Evolutionary conservation across 2,113 vertebrate species (phyloP).

Genomic region (Rhineura floridana): DNA sequence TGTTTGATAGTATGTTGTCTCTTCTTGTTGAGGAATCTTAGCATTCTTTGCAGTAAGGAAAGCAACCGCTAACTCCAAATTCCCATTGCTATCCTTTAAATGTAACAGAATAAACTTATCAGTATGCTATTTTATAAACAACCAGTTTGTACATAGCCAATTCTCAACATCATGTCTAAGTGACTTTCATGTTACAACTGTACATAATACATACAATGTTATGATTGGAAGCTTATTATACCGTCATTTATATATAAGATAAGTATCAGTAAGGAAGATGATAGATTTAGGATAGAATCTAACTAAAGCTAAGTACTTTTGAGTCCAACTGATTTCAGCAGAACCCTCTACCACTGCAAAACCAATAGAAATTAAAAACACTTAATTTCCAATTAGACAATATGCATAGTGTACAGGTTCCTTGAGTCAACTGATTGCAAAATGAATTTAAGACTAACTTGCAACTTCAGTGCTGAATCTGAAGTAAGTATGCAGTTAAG

Average conservation of each 20-base stretch:
- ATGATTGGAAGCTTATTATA: neutral
- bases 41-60: slow-evolving; percentile 95
- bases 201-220: neutral
- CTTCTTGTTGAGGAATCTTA: slow-evolving; percentile 92
- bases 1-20: slow-evolving; percentile 92
- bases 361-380: neutral
- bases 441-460: neutral
- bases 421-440: neutral
- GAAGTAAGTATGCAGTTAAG: neutral
- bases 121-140: slow-evolving; percentile 6
- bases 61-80: slow-evolving; percentile 92
- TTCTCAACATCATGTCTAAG: neutral
- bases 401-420: neutral
- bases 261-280: neutral
- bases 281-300: neutral
- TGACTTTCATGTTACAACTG: neutral
- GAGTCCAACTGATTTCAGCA: too few relatives aligned
- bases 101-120: slow-evolving; percentile 24
- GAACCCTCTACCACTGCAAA: neutral
- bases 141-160: neutral
- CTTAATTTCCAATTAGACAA: neutral
- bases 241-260: neutral
- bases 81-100: slow-evolving; percentile 94
- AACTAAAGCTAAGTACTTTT: neutral
- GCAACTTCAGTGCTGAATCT: neutral